Evolutionary conservation across 2,888 invertebrate species (phyloP).

Genomic region (Schizotus pectinicornis): DNA sequence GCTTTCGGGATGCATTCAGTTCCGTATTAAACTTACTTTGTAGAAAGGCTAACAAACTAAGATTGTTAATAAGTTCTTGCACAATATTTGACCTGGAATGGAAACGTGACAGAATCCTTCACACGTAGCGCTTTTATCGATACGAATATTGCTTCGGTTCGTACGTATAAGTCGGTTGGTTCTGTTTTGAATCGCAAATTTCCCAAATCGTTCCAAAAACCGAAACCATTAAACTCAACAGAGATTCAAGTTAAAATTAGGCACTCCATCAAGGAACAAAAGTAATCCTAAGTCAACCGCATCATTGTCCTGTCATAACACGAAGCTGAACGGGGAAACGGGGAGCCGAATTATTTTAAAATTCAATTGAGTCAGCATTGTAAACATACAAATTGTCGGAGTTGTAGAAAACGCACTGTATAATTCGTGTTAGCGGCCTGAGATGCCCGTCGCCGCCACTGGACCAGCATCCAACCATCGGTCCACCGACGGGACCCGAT

Average conservation of each 20-base stretch:
- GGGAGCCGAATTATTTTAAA: slow-evolving; percentile 1
- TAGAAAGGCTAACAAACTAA: slow-evolving; percentile 8
- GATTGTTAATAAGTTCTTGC: slow-evolving; percentile 3
- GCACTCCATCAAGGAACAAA: no score
- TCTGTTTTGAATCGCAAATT: background rate
- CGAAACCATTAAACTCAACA: background rate
- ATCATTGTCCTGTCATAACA: background rate
- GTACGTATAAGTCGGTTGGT: background rate
- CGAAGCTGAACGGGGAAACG: background rate
- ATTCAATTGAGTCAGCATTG: slow-evolving; percentile 6
- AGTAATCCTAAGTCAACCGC: no score
- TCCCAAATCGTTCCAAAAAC: background rate
- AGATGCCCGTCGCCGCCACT: no score
- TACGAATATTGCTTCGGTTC: background rate
- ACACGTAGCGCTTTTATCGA: background rate
- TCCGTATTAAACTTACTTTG: slow-evolving; percentile 10
- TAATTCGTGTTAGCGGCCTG: no score
- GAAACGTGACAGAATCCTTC: background rate
- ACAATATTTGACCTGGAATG: slow-evolving; percentile 6
- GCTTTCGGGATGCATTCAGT: background rate
- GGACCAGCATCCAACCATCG: no score
- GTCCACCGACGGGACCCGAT: no score
- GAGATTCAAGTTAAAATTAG: background rate
- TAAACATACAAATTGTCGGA: background rate
- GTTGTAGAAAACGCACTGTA: no score